Base-by-base conservation (phyloP, 2,797 vertebrate species). In the Furcifer pardalis region DNA sequence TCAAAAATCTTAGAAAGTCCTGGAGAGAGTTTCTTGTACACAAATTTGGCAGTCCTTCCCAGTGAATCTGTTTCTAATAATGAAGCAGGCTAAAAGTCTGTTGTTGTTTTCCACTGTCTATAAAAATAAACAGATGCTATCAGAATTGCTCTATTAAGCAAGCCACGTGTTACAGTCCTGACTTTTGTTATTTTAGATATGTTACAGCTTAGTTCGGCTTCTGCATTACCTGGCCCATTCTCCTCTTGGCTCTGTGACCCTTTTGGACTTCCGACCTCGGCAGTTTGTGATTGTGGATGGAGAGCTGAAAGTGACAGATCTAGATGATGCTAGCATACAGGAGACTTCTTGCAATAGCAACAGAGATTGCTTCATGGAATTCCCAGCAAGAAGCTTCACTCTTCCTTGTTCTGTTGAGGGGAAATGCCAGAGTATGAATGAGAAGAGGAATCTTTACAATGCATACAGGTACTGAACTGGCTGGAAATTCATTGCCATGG, bases 361-460 rank as follows among this genome's bases (percentile, higher is more conserved):
- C 44, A 52, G 90, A 0, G 94, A 97, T 89, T 98, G 97, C 85
- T 89, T 94, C 21, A 96, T 98, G 84, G 96, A 97, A 87, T 98
- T 98, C 80, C 97, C 97, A 0, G 97, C 97, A 0, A 96, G 97
- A 87, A 98, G 97, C 94, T 98, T 98, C 90, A 97, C 96, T 71
- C 93, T 98, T 76, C 94, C 95, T 49, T 98, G 97, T 93, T 97
- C 96, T 0, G 93, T 94, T 86, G 96, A 97, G 69, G 97, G 96
- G 40, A 95, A 94, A 91, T 98, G 97, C 35, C 94, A 96, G 89
- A 96, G 80, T 87, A 97, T 98, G 94, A 98, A 98, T 0, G 97
- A 98, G 91, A 98, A 97, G 93, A 96, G 97, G 85, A 98, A 98
- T 91, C 95, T 98, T 84, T 98, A 98, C 94, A 98, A 98, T 0